Evolutionary conservation across 1,140 invertebrate genomes (phyloP).

Genomic region (Anagrus nilaparvatae): DNA sequence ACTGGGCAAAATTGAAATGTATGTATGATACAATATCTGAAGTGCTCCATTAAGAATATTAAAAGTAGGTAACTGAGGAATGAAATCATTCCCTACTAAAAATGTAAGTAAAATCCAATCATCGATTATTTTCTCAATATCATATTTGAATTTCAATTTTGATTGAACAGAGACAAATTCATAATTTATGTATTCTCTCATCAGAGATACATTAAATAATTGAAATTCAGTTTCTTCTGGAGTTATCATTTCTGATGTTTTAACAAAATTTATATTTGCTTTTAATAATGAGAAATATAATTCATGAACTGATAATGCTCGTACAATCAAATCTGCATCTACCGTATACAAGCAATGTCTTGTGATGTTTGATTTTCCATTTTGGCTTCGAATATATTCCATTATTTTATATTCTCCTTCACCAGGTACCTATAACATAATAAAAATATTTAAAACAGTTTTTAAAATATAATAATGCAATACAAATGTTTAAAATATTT

Average conservation of each 20-base stretch:
- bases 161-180: conserved; percentile 75
- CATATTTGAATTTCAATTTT: conserved; percentile 53
- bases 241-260: conserved; percentile 49
- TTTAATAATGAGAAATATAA: conserved; percentile 81
- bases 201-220: conserved; percentile 79
- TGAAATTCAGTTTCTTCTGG: conserved; percentile 89
- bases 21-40: conserved; percentile 75
- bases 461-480: neutral
- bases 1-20: conserved; percentile 74
- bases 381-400: conserved; percentile 87
- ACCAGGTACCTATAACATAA: conserved; percentile 64
- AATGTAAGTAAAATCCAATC: conserved; percentile 88
- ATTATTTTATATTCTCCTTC: conserved; percentile 98
- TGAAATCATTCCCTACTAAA: conserved; percentile 94
- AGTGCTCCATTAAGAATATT: conserved; percentile 86
- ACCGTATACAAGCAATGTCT: conserved; percentile 90
- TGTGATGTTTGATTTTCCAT: conserved; percentile 71
- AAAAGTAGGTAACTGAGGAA: conserved; percentile 86
- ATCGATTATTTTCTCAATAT: conserved; percentile 69
- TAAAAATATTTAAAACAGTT: neutral
- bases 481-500: conserved; percentile 10
- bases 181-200: conserved; percentile 86
- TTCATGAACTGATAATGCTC: conserved; percentile 87
- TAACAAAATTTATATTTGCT: conserved; percentile 79
- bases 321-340: conserved; percentile 92